phyloP scores from a whole-genome alignment of 2,888 invertebrate species.

The Limnephilus auricula region DNA sequence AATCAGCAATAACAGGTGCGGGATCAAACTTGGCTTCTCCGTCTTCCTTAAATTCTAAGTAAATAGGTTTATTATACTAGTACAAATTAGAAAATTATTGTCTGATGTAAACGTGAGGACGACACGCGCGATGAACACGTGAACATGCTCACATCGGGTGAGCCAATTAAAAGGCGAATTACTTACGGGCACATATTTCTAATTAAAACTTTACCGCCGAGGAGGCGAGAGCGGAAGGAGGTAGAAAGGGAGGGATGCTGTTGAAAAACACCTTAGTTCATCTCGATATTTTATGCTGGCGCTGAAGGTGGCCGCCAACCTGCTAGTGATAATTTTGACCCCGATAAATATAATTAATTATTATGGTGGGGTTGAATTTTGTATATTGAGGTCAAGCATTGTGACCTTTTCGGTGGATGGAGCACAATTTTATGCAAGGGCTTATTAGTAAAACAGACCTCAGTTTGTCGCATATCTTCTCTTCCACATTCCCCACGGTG shows the following conservation, averaged over 20 bases:
- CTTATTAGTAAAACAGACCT: background rate
- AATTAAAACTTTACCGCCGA: slow-evolving; percentile 55
- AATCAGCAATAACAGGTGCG: background rate
- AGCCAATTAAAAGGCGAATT: slow-evolving; percentile 56
- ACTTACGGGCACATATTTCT: slow-evolving; percentile 57
- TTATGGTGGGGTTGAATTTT: background rate
- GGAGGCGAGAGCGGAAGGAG: background rate
- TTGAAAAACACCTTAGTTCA: slow-evolving; percentile 47
- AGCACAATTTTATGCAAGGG: background rate
- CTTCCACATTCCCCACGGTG: background rate
- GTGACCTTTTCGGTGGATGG: background rate
- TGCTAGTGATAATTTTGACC: background rate
- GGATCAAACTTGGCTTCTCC: background rate
- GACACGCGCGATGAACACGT: background rate
- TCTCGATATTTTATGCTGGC: slow-evolving; percentile 39
- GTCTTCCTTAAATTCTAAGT: background rate
- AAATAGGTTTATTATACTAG: background rate
- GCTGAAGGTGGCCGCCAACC: background rate
- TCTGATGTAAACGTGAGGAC: background rate
- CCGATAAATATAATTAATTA: background rate
- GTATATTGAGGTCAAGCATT: background rate
- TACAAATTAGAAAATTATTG: background rate
- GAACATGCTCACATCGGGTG: slow-evolving; percentile 22
- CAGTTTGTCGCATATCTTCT: background rate
- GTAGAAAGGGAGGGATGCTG: background rate